These are phyloP conservation scores for Diarsia rubi DNA, from an alignment of 2,888 invertebrate species.

Conservation along the genomic window DNA sequence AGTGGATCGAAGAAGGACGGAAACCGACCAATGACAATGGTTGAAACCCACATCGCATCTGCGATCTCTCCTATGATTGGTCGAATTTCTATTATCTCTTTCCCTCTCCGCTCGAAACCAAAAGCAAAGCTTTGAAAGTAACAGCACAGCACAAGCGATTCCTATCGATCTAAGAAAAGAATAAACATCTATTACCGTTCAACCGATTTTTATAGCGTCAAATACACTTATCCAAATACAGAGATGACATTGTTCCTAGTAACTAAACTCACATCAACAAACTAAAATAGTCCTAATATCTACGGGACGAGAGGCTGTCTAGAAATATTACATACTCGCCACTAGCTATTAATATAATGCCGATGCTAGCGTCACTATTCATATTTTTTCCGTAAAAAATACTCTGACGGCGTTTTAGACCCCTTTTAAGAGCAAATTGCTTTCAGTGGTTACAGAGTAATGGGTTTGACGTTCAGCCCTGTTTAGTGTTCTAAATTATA, in stretches of 20 bases:
- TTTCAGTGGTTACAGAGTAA: conserved; percentile 24
- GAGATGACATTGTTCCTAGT: not conserved
- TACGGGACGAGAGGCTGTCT: not conserved
- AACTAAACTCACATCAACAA: not conserved
- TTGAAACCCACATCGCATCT: not conserved
- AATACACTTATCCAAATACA: not conserved
- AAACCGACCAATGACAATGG: not conserved
- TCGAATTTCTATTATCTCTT: not conserved
- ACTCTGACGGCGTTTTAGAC: not conserved
- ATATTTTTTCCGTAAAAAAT: conserved; percentile 16
- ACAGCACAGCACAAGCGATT: not conserved
- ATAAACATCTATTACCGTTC: not conserved
- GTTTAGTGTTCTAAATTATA: conserved; percentile 22
- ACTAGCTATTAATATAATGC: conserved; percentile 7
- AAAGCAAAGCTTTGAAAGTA: not conserved
- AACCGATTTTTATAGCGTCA: not conserved
- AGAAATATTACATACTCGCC: conserved; percentile 6
- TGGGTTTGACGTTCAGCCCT: not conserved
- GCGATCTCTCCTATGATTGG: not conserved
- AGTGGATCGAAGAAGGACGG: not conserved
- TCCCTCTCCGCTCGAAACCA: not conserved
- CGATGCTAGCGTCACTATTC: not conserved
- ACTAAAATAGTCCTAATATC: not conserved
- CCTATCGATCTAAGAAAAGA: not conserved
- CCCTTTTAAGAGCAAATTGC: conserved; percentile 42